phyloP scores from a whole-genome alignment of 2,888 invertebrate genomes.

The Emmelina monodactyla region DNA sequence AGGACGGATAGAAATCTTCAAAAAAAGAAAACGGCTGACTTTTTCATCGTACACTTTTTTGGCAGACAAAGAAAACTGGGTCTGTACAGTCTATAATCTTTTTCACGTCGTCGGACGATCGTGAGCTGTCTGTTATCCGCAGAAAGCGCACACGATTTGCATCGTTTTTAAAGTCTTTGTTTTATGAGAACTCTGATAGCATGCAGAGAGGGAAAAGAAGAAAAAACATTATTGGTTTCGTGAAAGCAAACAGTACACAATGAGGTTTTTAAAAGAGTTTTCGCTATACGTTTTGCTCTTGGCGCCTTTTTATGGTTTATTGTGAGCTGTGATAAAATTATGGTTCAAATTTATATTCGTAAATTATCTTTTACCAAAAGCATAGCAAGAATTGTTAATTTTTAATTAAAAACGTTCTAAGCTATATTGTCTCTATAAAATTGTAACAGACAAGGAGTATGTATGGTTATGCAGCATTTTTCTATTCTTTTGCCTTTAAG shows the following conservation, averaged over 20 bases:
- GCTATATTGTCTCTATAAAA: no score
- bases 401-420: no score
- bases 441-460: no score
- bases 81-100: conserved; percentile 1
- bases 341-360: no score
- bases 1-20: neutral
- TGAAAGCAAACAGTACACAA: neutral
- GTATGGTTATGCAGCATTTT: no score
- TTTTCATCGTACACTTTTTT: neutral
- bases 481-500: no score
- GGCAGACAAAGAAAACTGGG: neutral
- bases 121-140: conserved; percentile 1
- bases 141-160: conserved; percentile 1
- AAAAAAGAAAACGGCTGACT: neutral
- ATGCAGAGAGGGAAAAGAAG: neutral
- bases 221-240: neutral
- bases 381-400: no score
- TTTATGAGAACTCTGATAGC: conserved; percentile 1
- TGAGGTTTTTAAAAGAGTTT: neutral
- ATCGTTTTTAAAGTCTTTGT: conserved; percentile 1
- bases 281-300: no score
- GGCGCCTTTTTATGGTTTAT: no score
- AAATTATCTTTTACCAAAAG: no score
- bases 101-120: neutral
- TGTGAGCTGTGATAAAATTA: no score